Evolutionary conservation across 2,888 invertebrate species (phyloP), one percentile per base, ranked within the genome.

Genomic region (Deroplatys truncata): DNA sequence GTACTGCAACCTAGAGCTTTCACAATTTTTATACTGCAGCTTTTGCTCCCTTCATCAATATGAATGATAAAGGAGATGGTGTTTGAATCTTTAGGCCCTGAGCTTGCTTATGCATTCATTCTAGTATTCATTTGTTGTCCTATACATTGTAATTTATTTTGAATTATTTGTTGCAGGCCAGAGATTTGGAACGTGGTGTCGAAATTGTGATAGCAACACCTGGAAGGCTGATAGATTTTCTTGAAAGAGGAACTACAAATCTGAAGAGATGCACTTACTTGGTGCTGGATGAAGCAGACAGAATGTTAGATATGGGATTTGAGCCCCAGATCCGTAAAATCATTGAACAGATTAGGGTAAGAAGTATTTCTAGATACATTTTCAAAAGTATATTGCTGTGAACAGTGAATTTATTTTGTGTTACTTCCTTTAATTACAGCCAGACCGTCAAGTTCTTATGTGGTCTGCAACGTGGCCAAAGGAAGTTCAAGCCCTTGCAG

Each of bases 391-490:
- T 84, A 4, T n/a, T 72, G 20, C 2, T 5, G 4, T 72, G 20
- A 72, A 3, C 56, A 72, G 7, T 20, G 4, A 72, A 43, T 10
- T 43, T 43, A 43, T 13, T 43, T 35, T 43, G 1, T 10, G 10
- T 29, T 9, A 0, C 29, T 43, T 85, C 4, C 25, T 5, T 7
- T 86, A 20, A 28, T 91, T 91, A n/a, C 89, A 92, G 92, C 98
- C 98, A 9, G 97, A 98, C 93, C 95, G 98, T 85, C 98, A 96
- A 92, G 98, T 99, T 10, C 95, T 99, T 84, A 99, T 99, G 99
- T 99, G 99, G 98, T 98, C 98, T 91, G 99, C 99, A 15, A 99
- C 99, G 1, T 99, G 99, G 99, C 99, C 99, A 2, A 99, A 99
- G 93, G 99, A 99, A 94, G 99, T 99, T 5, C 98, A 98, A 93